These are phyloP conservation scores for Habropoda laboriosa DNA, from an alignment of 1,140 invertebrate genomes.

Conservation along the genomic window DNA sequence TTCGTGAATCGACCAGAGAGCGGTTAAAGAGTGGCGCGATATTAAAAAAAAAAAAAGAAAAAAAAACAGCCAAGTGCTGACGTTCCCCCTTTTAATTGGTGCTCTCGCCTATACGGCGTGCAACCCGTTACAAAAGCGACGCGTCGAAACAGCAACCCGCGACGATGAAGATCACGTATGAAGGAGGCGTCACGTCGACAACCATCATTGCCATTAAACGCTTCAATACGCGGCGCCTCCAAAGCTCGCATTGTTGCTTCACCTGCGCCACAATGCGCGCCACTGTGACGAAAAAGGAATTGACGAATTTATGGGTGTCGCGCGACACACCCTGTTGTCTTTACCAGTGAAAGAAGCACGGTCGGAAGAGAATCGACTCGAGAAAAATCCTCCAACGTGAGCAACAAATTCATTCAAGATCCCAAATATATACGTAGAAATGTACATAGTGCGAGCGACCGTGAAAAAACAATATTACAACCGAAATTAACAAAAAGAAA, in stretches of 20 bases:
- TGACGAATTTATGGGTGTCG: conserved; percentile 26
- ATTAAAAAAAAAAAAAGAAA: conserved; percentile 53
- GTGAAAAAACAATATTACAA: background rate
- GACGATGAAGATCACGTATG: conserved; percentile 60
- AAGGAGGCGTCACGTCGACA: conserved; percentile 59
- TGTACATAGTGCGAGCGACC: background rate
- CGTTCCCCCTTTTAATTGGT: conserved; percentile 64
- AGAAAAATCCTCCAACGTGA: background rate
- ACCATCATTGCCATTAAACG: conserved; percentile 60
- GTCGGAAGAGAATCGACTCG: background rate
- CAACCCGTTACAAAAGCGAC: conserved; percentile 59
- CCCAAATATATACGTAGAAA: background rate
- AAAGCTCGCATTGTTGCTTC: conserved; percentile 33
- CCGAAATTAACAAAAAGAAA: too few species aligned
- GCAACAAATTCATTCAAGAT: background rate
- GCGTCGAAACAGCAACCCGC: conserved; percentile 61
- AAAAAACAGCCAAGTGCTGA: conserved; percentile 22
- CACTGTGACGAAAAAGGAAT: conserved; percentile 20
- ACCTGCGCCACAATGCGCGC: conserved; percentile 1
- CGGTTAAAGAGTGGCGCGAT: conserved; percentile 30
- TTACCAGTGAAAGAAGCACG: background rate
- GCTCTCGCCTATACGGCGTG: conserved; percentile 52
- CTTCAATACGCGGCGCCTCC: conserved; percentile 55
- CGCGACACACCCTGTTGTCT: background rate
- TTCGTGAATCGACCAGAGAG: conserved; percentile 26